Percentiles rank a stretch among this genome's conserved stretches.
phyloP scores from a whole-genome alignment of 2,113 vertebrate genomes.

The Poecilia latipinna region DNA sequence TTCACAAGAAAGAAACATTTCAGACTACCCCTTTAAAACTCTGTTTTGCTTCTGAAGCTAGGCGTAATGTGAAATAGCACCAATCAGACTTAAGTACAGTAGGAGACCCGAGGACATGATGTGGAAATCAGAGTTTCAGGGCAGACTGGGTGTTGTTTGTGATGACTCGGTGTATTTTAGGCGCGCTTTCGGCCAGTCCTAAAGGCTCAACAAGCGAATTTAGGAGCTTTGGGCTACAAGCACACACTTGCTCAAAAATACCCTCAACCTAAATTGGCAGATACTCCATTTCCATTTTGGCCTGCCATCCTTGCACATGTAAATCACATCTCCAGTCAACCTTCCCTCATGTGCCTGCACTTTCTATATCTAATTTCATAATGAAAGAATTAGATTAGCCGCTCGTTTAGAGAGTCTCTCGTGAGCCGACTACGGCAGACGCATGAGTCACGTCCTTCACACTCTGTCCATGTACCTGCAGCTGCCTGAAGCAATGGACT shows the following conservation, averaged over 20 bases:
- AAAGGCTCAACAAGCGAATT: background rate
- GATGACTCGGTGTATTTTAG: background rate
- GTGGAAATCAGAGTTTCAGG: background rate
- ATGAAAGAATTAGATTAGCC: conserved; percentile 33
- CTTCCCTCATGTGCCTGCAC: conserved; percentile 24
- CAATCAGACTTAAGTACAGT: background rate
- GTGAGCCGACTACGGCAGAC: conserved; percentile 44
- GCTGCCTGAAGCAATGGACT: conserved; percentile 10
- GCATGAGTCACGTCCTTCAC: conserved; percentile 58
- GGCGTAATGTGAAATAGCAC: background rate
- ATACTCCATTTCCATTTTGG: conserved; percentile 6
- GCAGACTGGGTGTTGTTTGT: background rate
- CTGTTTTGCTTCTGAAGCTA: background rate
- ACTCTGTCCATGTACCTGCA: no score
- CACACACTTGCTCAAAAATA: background rate
- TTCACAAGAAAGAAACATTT: background rate
- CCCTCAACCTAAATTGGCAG: background rate
- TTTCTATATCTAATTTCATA: conserved; percentile 39
- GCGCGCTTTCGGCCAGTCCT: background rate
- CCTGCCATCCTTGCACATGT: conserved; percentile 11
- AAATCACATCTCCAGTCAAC: conserved; percentile 10
- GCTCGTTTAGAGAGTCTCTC: conserved; percentile 27
- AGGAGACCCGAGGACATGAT: background rate
- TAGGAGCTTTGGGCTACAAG: background rate
- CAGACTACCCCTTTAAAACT: background rate